These are phyloP conservation scores for Pantelozetes paolii DNA, from an alignment of 2,888 invertebrate genomes.

Conservation along the genomic window DNA sequence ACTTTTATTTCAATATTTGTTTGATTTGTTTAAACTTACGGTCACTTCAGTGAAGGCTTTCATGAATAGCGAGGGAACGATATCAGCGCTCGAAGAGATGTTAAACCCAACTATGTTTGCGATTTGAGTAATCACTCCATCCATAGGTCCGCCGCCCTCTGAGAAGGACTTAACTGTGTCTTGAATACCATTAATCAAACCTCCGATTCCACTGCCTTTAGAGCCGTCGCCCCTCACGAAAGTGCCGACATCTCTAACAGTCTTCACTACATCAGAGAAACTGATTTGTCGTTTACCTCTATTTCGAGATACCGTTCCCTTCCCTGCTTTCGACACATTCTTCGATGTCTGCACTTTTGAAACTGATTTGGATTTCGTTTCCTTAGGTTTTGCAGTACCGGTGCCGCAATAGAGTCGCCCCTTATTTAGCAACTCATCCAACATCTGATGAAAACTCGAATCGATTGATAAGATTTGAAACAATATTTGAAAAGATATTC, in stretches of 20 bases:
- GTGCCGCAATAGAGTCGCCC: conserved; percentile 39
- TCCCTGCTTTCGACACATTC: not conserved
- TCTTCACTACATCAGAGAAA: conserved; percentile 37
- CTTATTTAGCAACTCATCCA: conserved; percentile 39
- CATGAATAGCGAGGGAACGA: conserved; percentile 42
- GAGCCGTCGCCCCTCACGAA: conserved; percentile 37
- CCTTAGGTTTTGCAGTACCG: not conserved
- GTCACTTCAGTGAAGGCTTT: conserved; percentile 43
- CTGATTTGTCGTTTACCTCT: conserved; percentile 37
- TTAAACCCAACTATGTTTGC: conserved; percentile 42
- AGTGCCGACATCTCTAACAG: conserved; percentile 36
- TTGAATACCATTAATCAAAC: conserved; percentile 38
- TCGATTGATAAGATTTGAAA: not conserved
- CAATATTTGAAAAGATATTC: too few species aligned
- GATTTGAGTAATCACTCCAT: conserved; percentile 40
- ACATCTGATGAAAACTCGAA: conserved; percentile 32
- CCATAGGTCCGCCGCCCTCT: conserved; percentile 41
- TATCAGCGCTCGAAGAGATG: conserved; percentile 40
- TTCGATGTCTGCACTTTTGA: not conserved
- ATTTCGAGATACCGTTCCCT: not conserved
- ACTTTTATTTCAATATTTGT: not conserved
- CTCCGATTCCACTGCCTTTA: conserved; percentile 35
- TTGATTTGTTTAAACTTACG: conserved; percentile 22
- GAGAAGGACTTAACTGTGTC: conserved; percentile 36
- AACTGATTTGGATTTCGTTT: not conserved